Evolutionary conservation across 2,113 vertebrate species (phyloP).

Genomic region (Cynocephalus volans): DNA sequence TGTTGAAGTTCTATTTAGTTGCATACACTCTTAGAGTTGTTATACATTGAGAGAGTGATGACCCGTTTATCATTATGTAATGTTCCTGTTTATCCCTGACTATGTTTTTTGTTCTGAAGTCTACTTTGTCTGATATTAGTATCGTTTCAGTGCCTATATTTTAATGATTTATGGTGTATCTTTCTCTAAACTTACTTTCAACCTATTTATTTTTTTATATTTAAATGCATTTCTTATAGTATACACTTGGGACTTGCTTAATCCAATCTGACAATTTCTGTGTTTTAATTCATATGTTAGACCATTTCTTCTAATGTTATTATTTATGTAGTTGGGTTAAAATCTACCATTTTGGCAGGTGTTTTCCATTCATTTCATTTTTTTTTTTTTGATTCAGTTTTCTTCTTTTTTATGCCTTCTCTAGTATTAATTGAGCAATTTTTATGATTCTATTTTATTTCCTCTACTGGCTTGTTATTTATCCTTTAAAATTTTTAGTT

Average conservation of each 20-base stretch:
- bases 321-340: background rate
- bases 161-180: background rate
- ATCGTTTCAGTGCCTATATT: background rate
- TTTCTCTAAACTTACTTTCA: background rate
- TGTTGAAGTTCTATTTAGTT: background rate
- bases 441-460: background rate
- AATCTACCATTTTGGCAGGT: background rate
- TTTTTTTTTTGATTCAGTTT: background rate
- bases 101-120: background rate
- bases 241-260: background rate
- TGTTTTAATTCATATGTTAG: constrained; percentile 33
- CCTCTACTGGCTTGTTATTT: background rate
- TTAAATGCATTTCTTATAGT: background rate
- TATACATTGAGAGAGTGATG: background rate
- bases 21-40: background rate
- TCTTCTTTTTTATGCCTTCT: background rate
- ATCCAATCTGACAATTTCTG: background rate
- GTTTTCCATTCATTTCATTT: background rate
- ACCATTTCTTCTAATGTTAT: background rate
- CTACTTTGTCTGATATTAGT: background rate
- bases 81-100: background rate
- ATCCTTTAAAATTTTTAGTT: background rate
- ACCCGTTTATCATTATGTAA: background rate
- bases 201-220: background rate
- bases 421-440: background rate